Conservation (phyloP, 2,888 invertebrate species). For the Drosophila mettleri region DNA sequence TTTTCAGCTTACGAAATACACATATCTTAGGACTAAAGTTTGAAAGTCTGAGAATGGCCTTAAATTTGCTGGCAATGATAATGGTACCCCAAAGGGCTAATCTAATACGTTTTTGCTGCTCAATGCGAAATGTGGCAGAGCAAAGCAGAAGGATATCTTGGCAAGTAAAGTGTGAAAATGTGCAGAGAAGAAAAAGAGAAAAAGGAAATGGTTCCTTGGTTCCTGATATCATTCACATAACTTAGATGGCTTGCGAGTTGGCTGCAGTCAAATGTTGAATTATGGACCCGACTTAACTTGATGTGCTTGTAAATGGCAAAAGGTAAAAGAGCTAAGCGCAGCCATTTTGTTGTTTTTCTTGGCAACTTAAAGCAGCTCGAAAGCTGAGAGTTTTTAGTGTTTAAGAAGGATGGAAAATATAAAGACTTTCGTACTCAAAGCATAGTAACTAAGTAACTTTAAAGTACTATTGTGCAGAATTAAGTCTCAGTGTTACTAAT, state of each 20-base stretch:
- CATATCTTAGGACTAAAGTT: neutral
- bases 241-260: constrained; percentile 27
- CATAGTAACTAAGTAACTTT: too few species aligned
- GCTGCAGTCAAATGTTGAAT: constrained; percentile 61
- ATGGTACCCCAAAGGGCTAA: constrained; percentile 37
- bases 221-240: constrained; percentile 45
- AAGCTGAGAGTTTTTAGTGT: neutral
- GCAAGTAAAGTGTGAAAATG: constrained; percentile 45
- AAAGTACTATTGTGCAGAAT: too few species aligned
- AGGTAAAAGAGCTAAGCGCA: constrained; percentile 32
- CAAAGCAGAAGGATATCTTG: constrained; percentile 40
- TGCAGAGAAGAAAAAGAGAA: constrained; percentile 4
- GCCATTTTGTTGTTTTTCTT: constrained; percentile 4
- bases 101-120: constrained; percentile 66
- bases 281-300: constrained; percentile 50
- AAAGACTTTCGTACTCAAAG: too few species aligned
- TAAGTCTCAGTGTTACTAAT: neutral
- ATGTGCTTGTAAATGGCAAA: constrained; percentile 34
- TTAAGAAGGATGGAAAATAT: neutral
- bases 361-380: neutral
- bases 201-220: constrained; percentile 29
- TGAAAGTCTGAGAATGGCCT: constrained; percentile 4
- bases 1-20: neutral
- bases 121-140: constrained; percentile 55
- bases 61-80: constrained; percentile 45